Percentiles rank a stretch among this genome's conserved stretches.
phyloP scores from a whole-genome alignment of 2,888 invertebrate genomes.

The Petrophora chlorosata region DNA sequence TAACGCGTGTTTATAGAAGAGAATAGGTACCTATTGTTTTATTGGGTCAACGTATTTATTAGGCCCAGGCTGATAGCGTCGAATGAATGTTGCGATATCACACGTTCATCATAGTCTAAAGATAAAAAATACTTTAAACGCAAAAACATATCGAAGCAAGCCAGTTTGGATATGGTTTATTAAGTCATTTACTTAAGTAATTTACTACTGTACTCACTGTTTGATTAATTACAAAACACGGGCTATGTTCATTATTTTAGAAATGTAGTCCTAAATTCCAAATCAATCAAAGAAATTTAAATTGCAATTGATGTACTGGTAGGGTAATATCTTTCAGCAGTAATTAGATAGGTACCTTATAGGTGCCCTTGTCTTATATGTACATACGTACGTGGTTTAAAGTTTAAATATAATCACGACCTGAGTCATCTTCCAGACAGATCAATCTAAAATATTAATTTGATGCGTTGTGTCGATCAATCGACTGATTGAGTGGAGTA shows the following conservation, averaged over 20 bases:
- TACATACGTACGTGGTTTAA: background rate
- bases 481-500: constrained; percentile 23
- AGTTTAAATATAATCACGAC: too few relatives aligned
- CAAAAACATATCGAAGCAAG: too few relatives aligned
- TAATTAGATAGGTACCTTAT: too few relatives aligned
- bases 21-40: constrained; percentile 45
- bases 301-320: too few relatives aligned
- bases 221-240: constrained; percentile 1
- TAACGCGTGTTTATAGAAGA: constrained; percentile 41
- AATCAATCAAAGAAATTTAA: background rate
- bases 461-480: constrained; percentile 14
- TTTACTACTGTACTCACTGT: constrained; percentile 1
- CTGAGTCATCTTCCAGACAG: constrained; percentile 9
- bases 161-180: constrained; percentile 3
- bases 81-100: constrained; percentile 44
- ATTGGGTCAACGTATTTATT: constrained; percentile 20
- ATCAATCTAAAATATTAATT: constrained; percentile 22
- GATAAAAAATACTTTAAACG: constrained; percentile 27
- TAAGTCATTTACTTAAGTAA: too few relatives aligned
- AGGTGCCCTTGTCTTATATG: too few relatives aligned
- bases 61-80: constrained; percentile 39
- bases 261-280: background rate
- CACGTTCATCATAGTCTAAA: constrained; percentile 37
- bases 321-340: too few relatives aligned
- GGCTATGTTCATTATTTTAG: background rate